Evolutionary conservation across 92 coral and sea anemone genomes (phyloP), one percentile per base, ranked within the genome.

Genomic region (Bergia puertoricense): DNA sequence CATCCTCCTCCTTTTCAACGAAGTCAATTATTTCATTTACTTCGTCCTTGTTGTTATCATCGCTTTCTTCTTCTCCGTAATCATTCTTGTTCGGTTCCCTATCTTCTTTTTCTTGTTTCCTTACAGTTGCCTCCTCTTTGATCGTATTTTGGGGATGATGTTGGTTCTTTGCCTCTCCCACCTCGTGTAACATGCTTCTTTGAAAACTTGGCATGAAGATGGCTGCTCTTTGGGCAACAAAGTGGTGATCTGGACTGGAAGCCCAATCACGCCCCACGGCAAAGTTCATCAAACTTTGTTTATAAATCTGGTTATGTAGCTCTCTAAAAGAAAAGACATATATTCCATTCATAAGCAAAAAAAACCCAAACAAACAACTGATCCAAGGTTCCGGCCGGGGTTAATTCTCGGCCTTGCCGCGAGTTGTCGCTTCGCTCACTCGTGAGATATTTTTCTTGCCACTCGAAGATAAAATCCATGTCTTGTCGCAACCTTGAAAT

Each of bases 201-300:
- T 14, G 42, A 22, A 44, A 50, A 84, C 2, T 13, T 7, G 77
- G 79, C 67, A 30, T 23, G 8, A 22, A 71, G n/a, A 20, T 23
- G 45, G 41, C 7, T 10, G 77, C 38, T n/a, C 87, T 73, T 30
- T 44, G 77, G 22, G 57, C 18, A 37, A 6, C 36, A 66, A 71
- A 68, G 30, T 68, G 42, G 18, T 82, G 56, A 6, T 73, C 79
- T 20, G 46, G 57, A 71, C 41, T 50, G n/a, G 72, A 10, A 68
- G 42, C 42, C 68, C 8, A 67, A 18, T 37, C 40, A 6, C 87
- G 79, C n/a, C 51, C n/a, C 56, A 69, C 7, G 11, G 78, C 65
- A 22, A 69, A 39, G 2, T 7, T 84, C 66, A 84, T 72, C 67
- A 84, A 15, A 22, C 43, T 48, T 37, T 84, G 79, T 36, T 79